These are phyloP conservation scores for Batillaria attramentaria DNA, from an alignment of 1,140 invertebrate species.

Conservation along the genomic window DNA sequence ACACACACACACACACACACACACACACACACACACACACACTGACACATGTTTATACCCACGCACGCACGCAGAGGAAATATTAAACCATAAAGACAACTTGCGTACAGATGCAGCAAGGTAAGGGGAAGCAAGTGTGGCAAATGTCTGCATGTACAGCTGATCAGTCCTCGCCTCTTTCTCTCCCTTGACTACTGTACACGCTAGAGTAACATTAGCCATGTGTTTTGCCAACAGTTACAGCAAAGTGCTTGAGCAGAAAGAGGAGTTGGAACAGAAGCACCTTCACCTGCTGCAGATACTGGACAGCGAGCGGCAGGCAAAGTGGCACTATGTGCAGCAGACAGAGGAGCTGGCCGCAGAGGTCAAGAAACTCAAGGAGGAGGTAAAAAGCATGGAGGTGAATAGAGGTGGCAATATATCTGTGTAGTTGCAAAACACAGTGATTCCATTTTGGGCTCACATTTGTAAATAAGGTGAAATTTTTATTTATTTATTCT, in stretches of 20 bases:
- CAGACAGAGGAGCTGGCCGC: slow-evolving; percentile 91
- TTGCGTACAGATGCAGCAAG: too few relatives aligned
- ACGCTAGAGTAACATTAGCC: slow-evolving; percentile 19
- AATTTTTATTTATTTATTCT: background rate
- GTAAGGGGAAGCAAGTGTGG: too few relatives aligned
- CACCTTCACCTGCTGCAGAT: slow-evolving; percentile 93
- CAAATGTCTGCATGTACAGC: too few relatives aligned
- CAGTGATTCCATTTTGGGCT: too few relatives aligned
- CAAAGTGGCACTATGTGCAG: slow-evolving; percentile 94
- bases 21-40: background rate
- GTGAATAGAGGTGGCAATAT: background rate
- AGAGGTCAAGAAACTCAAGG: slow-evolving; percentile 91
- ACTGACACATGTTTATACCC: background rate
- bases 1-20: slow-evolving; percentile 16
- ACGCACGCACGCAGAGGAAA: slow-evolving; percentile 9
- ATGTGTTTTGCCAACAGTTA: slow-evolving; percentile 85
- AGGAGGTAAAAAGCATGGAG: slow-evolving; percentile 79
- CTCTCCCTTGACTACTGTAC: background rate
- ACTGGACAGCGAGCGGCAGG: slow-evolving; percentile 92
- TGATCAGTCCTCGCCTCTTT: background rate
- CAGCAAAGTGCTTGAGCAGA: slow-evolving; percentile 91
- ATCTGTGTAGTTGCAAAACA: background rate
- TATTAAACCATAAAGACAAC: too few relatives aligned
- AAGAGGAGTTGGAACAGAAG: slow-evolving; percentile 94
- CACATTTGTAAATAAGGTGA: too few relatives aligned